Evolutionary conservation across 2,113 vertebrate genomes (phyloP).

Genomic region (Calyptommatus sinebrachiatus): DNA sequence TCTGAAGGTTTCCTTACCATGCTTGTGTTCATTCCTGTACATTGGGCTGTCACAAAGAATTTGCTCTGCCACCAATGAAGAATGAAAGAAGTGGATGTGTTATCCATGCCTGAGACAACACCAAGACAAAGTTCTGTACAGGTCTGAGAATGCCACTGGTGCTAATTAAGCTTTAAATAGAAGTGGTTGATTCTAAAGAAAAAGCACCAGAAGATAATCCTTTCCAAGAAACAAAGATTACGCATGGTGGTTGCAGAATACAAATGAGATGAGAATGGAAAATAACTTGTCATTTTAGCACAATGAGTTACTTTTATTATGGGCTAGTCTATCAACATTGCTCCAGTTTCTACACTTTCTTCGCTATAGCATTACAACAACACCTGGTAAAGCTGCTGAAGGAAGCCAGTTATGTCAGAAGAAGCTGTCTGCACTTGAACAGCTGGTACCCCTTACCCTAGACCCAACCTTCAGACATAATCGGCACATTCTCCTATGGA

Average conservation of each 20-base stretch:
- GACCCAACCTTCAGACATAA: too few species aligned
- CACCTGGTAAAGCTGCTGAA: too few species aligned
- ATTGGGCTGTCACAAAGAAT: neutral
- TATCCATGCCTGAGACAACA: neutral
- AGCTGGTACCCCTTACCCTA: too few species aligned
- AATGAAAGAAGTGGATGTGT: neutral
- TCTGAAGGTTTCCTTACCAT: neutral
- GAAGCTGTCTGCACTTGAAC: too few species aligned
- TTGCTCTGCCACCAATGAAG: neutral
- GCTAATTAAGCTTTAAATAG: constrained; percentile 1
- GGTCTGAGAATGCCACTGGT: neutral
- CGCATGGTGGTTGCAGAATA: constrained; percentile 2
- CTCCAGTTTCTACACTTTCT: too few species aligned
- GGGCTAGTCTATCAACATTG: constrained; percentile 35
- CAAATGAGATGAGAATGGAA: constrained; percentile 11
- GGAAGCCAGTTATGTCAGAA: too few species aligned
- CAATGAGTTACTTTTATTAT: constrained; percentile 59
- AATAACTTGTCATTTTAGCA: constrained; percentile 37
- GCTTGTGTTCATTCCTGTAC: neutral
- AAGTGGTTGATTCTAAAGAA: neutral
- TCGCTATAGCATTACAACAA: too few species aligned
- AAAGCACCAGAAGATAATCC: neutral
- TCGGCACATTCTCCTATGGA: too few species aligned
- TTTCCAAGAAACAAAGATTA: constrained; percentile 30
- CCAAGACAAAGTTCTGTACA: neutral